These are phyloP conservation scores for Tetranychus piercei DNA, from an alignment of 2,888 invertebrate genomes.

Conservation along the genomic window DNA sequence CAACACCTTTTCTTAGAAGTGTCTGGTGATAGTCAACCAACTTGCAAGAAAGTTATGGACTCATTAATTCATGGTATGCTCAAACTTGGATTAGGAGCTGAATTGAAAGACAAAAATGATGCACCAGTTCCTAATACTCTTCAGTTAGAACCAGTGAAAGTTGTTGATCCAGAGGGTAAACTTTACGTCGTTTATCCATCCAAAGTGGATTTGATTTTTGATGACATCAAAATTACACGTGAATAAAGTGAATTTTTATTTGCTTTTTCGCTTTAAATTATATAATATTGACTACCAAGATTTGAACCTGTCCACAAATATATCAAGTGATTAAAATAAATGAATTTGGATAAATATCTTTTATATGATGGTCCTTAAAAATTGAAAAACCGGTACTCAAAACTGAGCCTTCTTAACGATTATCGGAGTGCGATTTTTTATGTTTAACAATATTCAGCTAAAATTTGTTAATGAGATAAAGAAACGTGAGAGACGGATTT, in stretches of 20 bases:
- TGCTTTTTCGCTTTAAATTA: no score
- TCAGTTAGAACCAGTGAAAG: slow-evolving; percentile 48
- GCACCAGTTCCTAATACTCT: slow-evolving; percentile 29
- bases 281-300: no score
- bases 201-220: slow-evolving; percentile 47
- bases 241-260: background rate
- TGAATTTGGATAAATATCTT: no score
- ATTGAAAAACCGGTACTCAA: no score
- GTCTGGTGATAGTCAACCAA: slow-evolving; percentile 47
- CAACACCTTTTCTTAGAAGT: slow-evolving; percentile 54
- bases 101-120: slow-evolving; percentile 28
- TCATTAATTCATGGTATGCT: slow-evolving; percentile 46
- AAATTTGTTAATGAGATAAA: no score
- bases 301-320: no score
- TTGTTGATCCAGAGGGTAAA: slow-evolving; percentile 48
- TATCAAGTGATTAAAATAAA: no score
- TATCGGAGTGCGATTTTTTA: no score
- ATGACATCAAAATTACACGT: slow-evolving; percentile 28
- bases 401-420: no score
- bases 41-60: slow-evolving; percentile 49
- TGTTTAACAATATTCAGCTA: no score
- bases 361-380: no score
- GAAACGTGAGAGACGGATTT: no score
- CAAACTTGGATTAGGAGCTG: slow-evolving; percentile 37
- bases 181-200: slow-evolving; percentile 61